Evolutionary conservation across 1,140 invertebrate genomes (phyloP).

Genomic region (Tetragnatha versicolor): DNA sequence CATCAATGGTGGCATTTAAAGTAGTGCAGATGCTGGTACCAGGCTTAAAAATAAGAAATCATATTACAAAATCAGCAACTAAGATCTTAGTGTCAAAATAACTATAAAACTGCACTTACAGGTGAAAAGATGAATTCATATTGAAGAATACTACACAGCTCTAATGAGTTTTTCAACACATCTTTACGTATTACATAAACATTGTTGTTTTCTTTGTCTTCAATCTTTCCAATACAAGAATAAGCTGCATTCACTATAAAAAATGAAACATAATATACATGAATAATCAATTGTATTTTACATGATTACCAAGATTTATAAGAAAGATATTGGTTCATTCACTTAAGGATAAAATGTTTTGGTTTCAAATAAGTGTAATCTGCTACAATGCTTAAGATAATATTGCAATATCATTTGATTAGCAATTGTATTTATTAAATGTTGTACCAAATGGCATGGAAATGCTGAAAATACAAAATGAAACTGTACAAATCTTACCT

Average conservation of each 20-base stretch:
- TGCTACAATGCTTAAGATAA: no score
- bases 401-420: neutral
- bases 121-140: conserved; percentile 86
- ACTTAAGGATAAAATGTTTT: no score
- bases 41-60: conserved; percentile 17
- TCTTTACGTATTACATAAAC: conserved; percentile 62
- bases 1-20: conserved; percentile 47
- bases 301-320: no score
- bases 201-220: neutral
- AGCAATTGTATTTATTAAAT: neutral
- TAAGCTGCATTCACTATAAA: conserved; percentile 31
- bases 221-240: neutral
- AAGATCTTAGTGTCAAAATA: neutral
- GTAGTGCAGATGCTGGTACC: conserved; percentile 36
- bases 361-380: no score
- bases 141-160: conserved; percentile 79
- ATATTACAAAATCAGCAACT: neutral
- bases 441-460: conserved; percentile 71
- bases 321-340: no score
- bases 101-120: conserved; percentile 58
- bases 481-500: conserved; percentile 64
- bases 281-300: no score
- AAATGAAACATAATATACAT: no score
- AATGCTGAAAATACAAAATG: conserved; percentile 57
- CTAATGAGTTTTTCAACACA: conserved; percentile 67